Evolutionary conservation across 2,797 vertebrate genomes (phyloP), one percentile per base, ranked within the genome.

Genomic region (Eutrigla gurnardus): DNA sequence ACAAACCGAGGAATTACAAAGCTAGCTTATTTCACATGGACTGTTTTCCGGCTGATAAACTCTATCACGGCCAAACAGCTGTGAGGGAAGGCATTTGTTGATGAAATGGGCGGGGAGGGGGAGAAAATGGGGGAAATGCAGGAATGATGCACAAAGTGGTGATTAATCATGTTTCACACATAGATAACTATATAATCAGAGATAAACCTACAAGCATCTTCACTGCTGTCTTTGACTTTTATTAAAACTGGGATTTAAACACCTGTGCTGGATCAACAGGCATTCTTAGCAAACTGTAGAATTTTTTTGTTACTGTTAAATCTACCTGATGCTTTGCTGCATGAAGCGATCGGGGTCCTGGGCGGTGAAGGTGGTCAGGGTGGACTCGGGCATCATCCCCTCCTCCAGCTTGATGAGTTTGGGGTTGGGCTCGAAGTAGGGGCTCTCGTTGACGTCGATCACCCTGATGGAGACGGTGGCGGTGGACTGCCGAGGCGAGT

Each of bases 331-430:
- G 11, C 65, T 97, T 84, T 99, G 98, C 85, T 95, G 95, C 97
- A 97, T 96, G 84, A 93, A 98, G 73, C 97, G 97, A 86, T 99
- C 98, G 0, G 98, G 98, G 88, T 99, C 98, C 84, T 97, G 97
- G 50, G 98, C 98, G 1, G 96, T 97, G 57, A 97, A 98, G 6
- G 91, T 91, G 7, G 95, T 94, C 86, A 99, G 84, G 59, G 92
- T n/a, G 0, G 95, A 96, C 25, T 96, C 96, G 0, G 96, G 86
- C 17, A 88, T 84, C 7, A 97, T 85, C 40, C 98, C 97, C 87
- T 99, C 98, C 60, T 98, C 97, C 75, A 98, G 94, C 66, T 94
- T 96, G 70, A 98, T 86, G 1, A 96, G 91, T 80, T 96, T 97
- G 60, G 97, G 97, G 88, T 98, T 97, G 75, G 97, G 97, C 54